Evolutionary conservation across 2,797 vertebrate species (phyloP).

Genomic region (Catamblyrhynchus diadema): DNA sequence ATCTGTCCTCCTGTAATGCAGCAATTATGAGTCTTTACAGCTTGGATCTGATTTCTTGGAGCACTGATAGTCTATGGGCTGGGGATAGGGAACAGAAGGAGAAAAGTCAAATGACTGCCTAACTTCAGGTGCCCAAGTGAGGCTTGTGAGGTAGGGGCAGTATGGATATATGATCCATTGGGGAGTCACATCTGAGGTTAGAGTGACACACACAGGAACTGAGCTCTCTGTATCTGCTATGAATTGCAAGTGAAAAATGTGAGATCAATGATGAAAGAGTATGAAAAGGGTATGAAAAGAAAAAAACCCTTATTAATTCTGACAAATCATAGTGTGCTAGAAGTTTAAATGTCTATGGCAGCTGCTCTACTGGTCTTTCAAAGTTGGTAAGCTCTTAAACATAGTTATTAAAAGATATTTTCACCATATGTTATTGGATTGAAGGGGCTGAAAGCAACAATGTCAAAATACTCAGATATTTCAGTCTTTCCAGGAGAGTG

Average conservation of each 20-base stretch:
- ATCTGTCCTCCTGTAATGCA: neutral
- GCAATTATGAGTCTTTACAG: conserved; percentile 5
- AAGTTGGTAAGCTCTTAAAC: neutral
- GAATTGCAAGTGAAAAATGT: neutral
- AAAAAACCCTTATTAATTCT: neutral
- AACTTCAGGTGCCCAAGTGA: neutral
- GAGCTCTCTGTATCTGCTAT: neutral
- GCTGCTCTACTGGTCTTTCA: neutral
- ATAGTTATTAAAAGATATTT: neutral
- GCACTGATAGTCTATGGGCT: neutral
- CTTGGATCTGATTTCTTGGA: neutral
- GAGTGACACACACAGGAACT: fast-evolving
- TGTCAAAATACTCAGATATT: neutral
- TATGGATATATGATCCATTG: fast-evolving
- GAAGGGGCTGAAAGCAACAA: neutral
- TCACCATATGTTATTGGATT: neutral
- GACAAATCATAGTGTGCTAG: neutral
- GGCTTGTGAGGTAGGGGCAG: neutral
- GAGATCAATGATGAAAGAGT: neutral
- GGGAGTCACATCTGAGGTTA: neutral
- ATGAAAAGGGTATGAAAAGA: neutral
- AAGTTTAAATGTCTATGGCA: neutral
- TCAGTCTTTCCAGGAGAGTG: neutral
- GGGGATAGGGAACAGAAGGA: neutral
- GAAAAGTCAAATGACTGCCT: neutral